Evolutionary conservation across 2,797 vertebrate species (phyloP).

Genomic region (Lepilemur septentrionalis): DNA sequence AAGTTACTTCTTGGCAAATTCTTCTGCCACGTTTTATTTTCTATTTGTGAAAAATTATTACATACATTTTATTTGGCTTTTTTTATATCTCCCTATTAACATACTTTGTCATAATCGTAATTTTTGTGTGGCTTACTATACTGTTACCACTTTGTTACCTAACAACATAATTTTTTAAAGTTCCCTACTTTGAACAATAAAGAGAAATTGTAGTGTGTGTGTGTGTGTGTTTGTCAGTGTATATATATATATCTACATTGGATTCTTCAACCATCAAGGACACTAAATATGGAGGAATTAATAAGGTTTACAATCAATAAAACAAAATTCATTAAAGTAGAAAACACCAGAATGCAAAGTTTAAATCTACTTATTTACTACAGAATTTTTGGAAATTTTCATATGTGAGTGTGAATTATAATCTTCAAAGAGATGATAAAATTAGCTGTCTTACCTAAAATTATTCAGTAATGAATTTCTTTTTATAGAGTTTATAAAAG

Average conservation of each 20-base stretch:
- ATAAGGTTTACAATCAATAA: neutral
- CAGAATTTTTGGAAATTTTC: neutral
- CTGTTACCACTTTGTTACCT: neutral
- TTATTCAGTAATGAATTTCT: neutral
- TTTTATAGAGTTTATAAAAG: neutral
- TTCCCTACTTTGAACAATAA: neutral
- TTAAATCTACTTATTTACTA: neutral
- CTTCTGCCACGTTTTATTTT: neutral
- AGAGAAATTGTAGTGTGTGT: neutral
- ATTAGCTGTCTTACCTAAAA: neutral
- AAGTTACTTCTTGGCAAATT: slow-evolving; percentile 32
- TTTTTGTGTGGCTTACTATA: neutral
- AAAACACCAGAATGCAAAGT: neutral
- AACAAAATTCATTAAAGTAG: neutral
- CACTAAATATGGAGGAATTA: neutral
- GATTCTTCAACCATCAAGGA: neutral
- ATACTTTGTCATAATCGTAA: neutral
- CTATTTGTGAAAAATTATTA: neutral
- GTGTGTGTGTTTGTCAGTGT: neutral
- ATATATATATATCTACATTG: neutral
- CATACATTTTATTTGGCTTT: slow-evolving; percentile 33
- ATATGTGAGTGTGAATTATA: neutral
- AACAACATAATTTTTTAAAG: neutral
- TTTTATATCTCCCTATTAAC: neutral
- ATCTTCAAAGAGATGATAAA: neutral